Evolutionary conservation across 1,140 invertebrate species (phyloP).

Genomic region (Tetranychus urticae): DNA sequence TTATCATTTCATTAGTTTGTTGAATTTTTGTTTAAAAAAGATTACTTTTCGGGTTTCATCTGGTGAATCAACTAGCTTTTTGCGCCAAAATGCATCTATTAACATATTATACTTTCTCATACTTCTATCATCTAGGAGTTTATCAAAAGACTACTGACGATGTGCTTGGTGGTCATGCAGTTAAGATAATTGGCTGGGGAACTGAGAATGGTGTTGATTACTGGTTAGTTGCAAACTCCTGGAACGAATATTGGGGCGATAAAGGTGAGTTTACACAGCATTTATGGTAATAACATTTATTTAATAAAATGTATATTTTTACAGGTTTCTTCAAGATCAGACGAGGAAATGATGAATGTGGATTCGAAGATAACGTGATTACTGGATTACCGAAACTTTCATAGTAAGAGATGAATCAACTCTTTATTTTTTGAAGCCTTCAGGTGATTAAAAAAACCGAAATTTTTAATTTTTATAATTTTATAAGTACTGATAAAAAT

Average conservation of each 20-base stretch:
- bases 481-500: too few relatives aligned
- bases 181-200: conserved; percentile 8
- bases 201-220: background rate
- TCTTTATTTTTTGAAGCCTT: too few relatives aligned
- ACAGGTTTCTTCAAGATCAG: conserved; percentile 1
- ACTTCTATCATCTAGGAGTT: background rate
- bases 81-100: too few relatives aligned
- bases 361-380: conserved; percentile 17
- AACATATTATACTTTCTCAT: background rate
- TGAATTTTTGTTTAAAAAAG: too few relatives aligned
- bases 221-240: conserved; percentile 19
- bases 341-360: conserved; percentile 27
- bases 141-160: background rate
- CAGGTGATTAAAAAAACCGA: too few relatives aligned
- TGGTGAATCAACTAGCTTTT: too few relatives aligned
- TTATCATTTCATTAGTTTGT: too few relatives aligned
- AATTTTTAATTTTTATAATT: too few relatives aligned
- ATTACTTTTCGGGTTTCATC: too few relatives aligned
- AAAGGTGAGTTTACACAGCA: background rate
- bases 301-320: background rate
- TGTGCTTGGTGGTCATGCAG: conserved; percentile 5
- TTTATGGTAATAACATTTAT: background rate
- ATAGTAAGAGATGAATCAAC: background rate
- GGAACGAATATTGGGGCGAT: conserved; percentile 21
- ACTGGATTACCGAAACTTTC: conserved; percentile 22